A percentile compares a stretch with the other conserved stretches of the same genome.
Evolutionary conservation across 1,140 invertebrate genomes (phyloP).

Genomic region (Neodiprion fabricii): DNA sequence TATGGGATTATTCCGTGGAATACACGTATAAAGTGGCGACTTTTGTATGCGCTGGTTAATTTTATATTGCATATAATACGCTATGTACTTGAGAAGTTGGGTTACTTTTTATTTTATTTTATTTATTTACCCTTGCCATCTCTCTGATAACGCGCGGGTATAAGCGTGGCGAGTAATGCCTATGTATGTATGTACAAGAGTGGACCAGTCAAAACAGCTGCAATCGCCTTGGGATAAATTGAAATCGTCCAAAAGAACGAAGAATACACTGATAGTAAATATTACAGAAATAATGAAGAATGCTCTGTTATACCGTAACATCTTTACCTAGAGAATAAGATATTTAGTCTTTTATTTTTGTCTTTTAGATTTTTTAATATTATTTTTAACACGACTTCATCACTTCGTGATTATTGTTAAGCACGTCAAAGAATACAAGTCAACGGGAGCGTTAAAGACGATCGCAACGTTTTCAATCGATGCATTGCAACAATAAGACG

Average conservation of each 20-base stretch:
- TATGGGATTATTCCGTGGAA: no score
- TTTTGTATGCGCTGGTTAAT: not conserved
- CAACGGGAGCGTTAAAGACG: not conserved
- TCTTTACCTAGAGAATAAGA: not conserved
- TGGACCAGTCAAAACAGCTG: not conserved
- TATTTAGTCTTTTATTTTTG: not conserved
- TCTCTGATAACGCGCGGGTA: slow-evolving; percentile 15
- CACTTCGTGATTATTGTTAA: no score
- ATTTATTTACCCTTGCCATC: slow-evolving; percentile 8
- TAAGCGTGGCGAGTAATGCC: not conserved
- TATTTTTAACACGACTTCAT: no score
- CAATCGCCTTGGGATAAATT: not conserved
- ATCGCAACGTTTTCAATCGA: not conserved
- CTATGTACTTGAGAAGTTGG: no score
- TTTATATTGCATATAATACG: not conserved
- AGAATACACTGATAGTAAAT: not conserved
- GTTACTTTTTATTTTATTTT: not conserved
- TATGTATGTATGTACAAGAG: not conserved
- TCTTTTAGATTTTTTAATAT: no score
- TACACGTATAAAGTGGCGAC: not conserved
- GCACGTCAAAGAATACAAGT: not conserved
- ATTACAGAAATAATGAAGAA: not conserved
- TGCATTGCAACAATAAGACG: not conserved
- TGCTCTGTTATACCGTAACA: not conserved
- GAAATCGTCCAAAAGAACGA: not conserved